phyloP scores from a whole-genome alignment of 1,140 invertebrate species.

The Drosophila miranda region DNA sequence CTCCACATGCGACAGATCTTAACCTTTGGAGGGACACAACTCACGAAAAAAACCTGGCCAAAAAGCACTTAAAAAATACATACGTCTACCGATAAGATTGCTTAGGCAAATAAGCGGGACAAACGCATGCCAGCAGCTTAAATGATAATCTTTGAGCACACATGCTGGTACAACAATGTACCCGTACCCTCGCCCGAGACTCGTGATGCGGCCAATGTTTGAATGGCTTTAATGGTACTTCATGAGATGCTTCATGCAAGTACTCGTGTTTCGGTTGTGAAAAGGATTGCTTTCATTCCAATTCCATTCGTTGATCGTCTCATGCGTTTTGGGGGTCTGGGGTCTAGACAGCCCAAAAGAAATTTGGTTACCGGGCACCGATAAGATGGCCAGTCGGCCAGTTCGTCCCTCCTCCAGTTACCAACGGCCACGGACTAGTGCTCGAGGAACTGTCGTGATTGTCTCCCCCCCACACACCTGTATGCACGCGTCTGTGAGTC shows the following conservation, averaged over 20 bases:
- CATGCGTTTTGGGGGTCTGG: neutral
- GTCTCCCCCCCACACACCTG: too few relatives aligned
- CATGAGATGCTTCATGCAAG: too few relatives aligned
- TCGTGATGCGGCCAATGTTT: constrained; percentile 9
- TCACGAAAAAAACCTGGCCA: neutral
- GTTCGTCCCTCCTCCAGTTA: too few relatives aligned
- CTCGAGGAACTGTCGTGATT: too few relatives aligned
- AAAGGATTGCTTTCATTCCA: too few relatives aligned
- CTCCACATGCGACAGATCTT: neutral
- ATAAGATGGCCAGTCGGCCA: constrained; percentile 46
- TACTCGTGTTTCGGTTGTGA: too few relatives aligned
- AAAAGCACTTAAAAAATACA: constrained; percentile 5
- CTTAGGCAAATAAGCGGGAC: constrained; percentile 39
- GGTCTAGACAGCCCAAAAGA: constrained; percentile 13
- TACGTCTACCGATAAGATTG: constrained; percentile 30
- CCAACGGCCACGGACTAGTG: too few relatives aligned
- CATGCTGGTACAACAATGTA: neutral
- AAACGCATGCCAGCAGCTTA: constrained; percentile 29
- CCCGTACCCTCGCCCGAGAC: neutral
- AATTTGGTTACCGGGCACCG: constrained; percentile 52
- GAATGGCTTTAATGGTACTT: too few relatives aligned
- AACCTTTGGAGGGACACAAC: neutral
- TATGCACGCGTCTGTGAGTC: neutral
- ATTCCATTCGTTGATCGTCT: too few relatives aligned
- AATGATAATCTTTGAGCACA: constrained; percentile 22